Percentiles rank a stretch among this genome's conserved stretches.
phyloP scores from a whole-genome alignment of 1,140 invertebrate species.

The Theocolax elegans region DNA sequence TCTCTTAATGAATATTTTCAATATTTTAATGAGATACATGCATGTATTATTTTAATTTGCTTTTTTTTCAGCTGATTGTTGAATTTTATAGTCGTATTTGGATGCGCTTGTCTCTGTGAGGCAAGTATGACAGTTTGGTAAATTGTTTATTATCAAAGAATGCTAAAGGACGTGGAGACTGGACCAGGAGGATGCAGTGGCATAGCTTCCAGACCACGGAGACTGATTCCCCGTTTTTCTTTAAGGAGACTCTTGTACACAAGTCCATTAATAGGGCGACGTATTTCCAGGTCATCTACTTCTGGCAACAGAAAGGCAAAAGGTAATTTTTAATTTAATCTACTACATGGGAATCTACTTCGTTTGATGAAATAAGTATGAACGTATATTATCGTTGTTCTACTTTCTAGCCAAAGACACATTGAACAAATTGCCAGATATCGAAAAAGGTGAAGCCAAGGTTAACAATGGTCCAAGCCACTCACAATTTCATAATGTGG shows the following conservation, averaged over 20 bases:
- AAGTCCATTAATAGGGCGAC: constrained; percentile 66
- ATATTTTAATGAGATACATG: too few species aligned
- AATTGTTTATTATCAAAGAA: constrained; percentile 44
- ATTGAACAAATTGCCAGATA: constrained; percentile 52
- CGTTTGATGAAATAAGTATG: too few species aligned
- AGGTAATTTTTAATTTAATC: constrained; percentile 46
- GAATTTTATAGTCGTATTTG: constrained; percentile 13
- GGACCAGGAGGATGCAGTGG: constrained; percentile 55
- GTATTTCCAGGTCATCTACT: constrained; percentile 59
- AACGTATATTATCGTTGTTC: too few species aligned
- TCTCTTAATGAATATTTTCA: too few species aligned
- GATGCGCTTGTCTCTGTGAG: constrained; percentile 36
- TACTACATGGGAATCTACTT: too few species aligned
- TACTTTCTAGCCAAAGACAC: constrained; percentile 59
- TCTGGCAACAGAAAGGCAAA: constrained; percentile 53
- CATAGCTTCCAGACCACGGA: constrained; percentile 53
- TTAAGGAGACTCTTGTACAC: constrained; percentile 67
- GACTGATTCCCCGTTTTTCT: constrained; percentile 66
- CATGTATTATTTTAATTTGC: too few species aligned
- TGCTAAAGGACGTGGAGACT: constrained; percentile 63
- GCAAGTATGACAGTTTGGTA: constrained; percentile 42
- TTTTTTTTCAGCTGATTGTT: too few species aligned
- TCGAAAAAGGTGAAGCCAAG: constrained; percentile 63
- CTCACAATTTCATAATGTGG: constrained; percentile 60
- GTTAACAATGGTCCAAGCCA: constrained; percentile 59